These are phyloP conservation scores for Lophotriccus pileatus DNA, from an alignment of 2,797 vertebrate species.

Conservation along the genomic window DNA sequence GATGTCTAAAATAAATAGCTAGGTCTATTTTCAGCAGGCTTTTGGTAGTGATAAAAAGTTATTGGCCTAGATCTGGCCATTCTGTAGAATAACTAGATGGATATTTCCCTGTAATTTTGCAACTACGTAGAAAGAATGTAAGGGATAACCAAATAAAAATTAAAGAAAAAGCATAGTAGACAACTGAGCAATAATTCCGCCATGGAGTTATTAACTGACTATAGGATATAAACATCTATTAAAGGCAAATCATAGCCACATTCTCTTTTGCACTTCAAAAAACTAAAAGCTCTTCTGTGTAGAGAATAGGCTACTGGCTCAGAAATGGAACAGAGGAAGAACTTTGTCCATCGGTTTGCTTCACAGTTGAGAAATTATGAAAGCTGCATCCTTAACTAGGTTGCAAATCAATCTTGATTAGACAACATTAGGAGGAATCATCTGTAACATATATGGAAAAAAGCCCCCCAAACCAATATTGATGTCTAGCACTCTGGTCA, in stretches of 20 bases:
- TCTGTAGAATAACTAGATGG: background rate
- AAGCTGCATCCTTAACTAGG: background rate
- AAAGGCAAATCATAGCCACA: background rate
- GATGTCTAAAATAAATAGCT: background rate
- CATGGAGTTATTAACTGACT: background rate
- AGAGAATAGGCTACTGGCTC: background rate
- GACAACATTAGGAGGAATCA: background rate
- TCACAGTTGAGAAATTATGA: background rate
- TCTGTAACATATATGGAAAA: background rate
- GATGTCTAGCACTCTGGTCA: background rate
- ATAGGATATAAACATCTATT: background rate
- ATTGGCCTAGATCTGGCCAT: background rate
- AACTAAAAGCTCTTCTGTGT: background rate
- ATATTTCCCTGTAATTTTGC: background rate
- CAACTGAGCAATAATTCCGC: background rate
- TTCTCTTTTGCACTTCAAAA: background rate
- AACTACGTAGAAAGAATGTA: background rate
- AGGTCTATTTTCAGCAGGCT: background rate
- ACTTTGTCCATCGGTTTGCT: background rate
- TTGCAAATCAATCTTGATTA: background rate
- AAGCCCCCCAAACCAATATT: background rate
- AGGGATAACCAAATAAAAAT: background rate
- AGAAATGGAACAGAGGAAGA: background rate
- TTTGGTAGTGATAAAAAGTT: background rate
- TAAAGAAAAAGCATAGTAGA: background rate